Evolutionary conservation across 2,113 vertebrate species (phyloP), one percentile per base, ranked within the genome.

Genomic region (Acinonyx jubatus): DNA sequence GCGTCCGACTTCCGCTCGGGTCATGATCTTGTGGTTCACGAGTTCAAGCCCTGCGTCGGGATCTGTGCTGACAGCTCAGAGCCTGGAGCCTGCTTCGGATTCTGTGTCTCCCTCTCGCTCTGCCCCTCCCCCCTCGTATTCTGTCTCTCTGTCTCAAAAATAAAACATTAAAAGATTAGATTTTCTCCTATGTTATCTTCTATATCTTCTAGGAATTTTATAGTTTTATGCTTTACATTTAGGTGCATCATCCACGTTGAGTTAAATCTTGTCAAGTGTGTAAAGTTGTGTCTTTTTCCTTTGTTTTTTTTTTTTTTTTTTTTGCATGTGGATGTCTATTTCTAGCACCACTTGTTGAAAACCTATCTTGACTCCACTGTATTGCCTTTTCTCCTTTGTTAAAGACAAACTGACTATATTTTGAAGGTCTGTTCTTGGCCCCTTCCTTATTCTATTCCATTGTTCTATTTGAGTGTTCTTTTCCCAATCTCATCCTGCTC

Each of bases 31-130:
- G 18, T 23, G 21, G 21, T 61, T 23, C 8, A 21, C 9, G 19
- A 23, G 19, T 61, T 21, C 0, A 3, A 61, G 57, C 57, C 21
- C 21, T 9, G 7, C 0, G 1, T 23, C 2, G 3, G 57, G 57
- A 3, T 61, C 19, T 61, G 57, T 23, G 57, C 57, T 21, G 57
- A 23, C 21, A 9, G 57, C 57, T 61, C 57, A 9, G 57, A 61
- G 21, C 57, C 57, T 61, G 57, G 21, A 61, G 21, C 57, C 57
- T 61, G 21, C 57, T 61, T 61, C 21, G 2, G 57, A 23, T 23
- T 61, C 57, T 61, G 57, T 61, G 57, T 61, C 21, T 61, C 21
- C 57, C 21, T 61, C 57, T 61, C 57, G 21, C 57, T 61, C 21
- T 61, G 19, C 7, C 57, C 21, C 57, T 61, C 57, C 21, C 3